Percentiles rank a stretch among this genome's conserved stretches.
Conservation (phyloP, 2,113 vertebrate genomes). For the Protobothrops mucrosquamatus region DNA sequence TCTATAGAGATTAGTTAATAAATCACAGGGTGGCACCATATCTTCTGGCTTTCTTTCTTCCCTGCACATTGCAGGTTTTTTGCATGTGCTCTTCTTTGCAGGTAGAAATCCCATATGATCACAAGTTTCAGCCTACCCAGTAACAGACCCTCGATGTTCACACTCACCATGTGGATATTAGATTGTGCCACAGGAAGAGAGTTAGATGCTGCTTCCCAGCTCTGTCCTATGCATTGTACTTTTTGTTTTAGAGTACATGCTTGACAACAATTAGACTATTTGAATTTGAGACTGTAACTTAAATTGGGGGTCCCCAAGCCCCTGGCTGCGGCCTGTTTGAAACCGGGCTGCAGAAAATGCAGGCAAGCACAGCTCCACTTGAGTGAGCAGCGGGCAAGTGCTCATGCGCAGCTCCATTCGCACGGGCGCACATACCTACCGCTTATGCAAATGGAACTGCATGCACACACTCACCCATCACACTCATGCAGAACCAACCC, state of each 20-base stretch:
- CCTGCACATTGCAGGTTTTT: not conserved
- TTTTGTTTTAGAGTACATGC: not conserved
- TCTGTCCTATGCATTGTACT: not conserved
- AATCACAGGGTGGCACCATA: too few relatives aligned
- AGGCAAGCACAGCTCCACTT: not conserved
- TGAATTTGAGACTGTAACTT: not conserved
- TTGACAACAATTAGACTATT: not conserved
- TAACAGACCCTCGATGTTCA: not conserved
- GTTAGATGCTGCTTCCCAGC: not conserved
- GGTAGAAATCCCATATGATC: not conserved
- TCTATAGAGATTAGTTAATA: not conserved
- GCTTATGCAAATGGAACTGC: not conserved
- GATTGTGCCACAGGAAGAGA: too few relatives aligned
- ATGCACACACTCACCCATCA: not conserved
- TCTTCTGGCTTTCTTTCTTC: not conserved
- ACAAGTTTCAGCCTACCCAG: not conserved
- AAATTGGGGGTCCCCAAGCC: not conserved
- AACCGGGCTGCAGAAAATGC: not conserved
- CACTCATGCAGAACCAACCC: not conserved
- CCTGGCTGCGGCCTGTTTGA: not conserved
- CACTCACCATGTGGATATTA: not conserved
- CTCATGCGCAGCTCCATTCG: not conserved
- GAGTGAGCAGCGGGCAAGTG: not conserved
- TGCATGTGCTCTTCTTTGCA: not conserved
- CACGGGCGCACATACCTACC: rapidly evolving